Evolutionary conservation across 2,113 vertebrate species (phyloP).

Genomic region (Nannobrachium achirus): DNA sequence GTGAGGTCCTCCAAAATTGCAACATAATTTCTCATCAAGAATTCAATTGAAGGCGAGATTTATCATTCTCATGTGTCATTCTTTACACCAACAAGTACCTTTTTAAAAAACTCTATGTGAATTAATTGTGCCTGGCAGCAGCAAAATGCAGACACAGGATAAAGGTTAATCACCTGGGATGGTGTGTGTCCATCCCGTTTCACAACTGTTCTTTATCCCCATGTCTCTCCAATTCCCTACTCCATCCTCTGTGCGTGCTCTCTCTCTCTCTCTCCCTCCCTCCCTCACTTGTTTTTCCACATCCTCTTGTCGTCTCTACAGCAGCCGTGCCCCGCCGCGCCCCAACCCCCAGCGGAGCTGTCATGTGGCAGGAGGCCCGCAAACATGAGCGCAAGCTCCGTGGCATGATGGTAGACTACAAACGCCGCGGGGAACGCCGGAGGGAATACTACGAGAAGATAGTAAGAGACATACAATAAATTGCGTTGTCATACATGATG

Average conservation of each 20-base stretch:
- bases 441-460: conserved; percentile 96
- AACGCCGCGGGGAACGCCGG: conserved; percentile 90
- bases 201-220: no score
- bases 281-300: background rate
- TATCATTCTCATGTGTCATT: no score
- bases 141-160: background rate
- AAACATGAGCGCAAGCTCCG: conserved; percentile 96
- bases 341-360: conserved; percentile 82
- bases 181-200: background rate
- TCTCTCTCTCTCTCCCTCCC: background rate
- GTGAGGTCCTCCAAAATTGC: no score
- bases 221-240: no score
- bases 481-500: background rate
- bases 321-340: conserved; percentile 81
- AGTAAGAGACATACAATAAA: conserved; percentile 72
- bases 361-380: conserved; percentile 97
- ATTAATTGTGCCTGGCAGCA: no score
- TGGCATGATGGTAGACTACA: conserved; percentile 98
- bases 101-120: no score
- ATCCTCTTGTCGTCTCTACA: conserved; percentile 23
- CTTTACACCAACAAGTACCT: no score
- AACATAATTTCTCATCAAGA: no score
- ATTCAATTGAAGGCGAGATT: no score
- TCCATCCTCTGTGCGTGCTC: background rate
- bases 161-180: no score